These are phyloP conservation scores for Peucedramus taeniatus DNA, from an alignment of 2,113 vertebrate genomes.

Conservation along the genomic window DNA sequence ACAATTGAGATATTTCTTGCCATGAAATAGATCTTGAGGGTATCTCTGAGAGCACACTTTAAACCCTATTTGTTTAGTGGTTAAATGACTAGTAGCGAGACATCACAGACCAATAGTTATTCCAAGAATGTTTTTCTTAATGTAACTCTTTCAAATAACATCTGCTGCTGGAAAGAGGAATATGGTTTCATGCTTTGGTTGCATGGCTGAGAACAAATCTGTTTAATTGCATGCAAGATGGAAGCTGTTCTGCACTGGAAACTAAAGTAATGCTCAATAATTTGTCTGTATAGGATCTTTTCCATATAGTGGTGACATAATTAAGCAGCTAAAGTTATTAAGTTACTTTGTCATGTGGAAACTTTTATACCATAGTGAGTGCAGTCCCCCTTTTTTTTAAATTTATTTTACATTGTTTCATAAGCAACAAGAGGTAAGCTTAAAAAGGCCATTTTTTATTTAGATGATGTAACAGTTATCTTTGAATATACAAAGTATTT, in stretches of 20 bases:
- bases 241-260: not conserved
- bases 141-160: not conserved
- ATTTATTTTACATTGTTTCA: not conserved
- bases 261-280: not conserved
- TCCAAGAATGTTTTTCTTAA: not conserved
- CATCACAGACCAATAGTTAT: not conserved
- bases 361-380: not conserved
- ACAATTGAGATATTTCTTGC: not conserved
- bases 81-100: not conserved
- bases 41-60: not conserved
- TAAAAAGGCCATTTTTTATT: not conserved
- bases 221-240: not conserved
- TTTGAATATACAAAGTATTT: not conserved
- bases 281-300: not conserved
- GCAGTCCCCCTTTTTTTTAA: too few species aligned
- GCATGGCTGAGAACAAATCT: constrained; percentile 21
- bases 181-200: constrained; percentile 18
- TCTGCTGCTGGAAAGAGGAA: constrained; percentile 8
- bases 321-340: not conserved
- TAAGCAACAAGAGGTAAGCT: not conserved
- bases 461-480: not conserved
- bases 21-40: not conserved
- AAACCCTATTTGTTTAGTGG: not conserved
- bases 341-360: not conserved
- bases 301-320: not conserved